Base-by-base conservation (phyloP, 2,888 invertebrate genomes). In the Drosophila mulleri region DNA sequence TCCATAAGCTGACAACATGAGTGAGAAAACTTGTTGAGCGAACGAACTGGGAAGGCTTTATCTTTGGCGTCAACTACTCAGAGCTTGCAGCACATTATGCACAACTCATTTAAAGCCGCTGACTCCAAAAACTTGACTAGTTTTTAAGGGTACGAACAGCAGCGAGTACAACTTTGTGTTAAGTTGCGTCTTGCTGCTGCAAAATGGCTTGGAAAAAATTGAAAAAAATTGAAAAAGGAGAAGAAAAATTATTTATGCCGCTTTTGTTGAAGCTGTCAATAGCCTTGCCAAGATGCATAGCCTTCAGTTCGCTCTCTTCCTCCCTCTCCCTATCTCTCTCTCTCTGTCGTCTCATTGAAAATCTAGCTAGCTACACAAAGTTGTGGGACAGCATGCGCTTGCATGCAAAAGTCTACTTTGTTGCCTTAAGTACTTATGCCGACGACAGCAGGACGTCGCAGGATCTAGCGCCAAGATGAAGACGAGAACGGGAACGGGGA, bases 351-450 rank as follows among this genome's bases (percentile, higher is more conserved):
- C 7, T 8, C 32, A 16, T 18, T 20, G 41, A 23, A 54, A 54
- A 54, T 54, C 54, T 14, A 41, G 41, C 20, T 3, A 59, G 70
- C 66, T 65, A 78, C 57, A 81, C 86, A 83, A 83, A 89, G 89
- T 87, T 89, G 82, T 75, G 72, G 66, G 57, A 60, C 87, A 82
- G 82, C 88, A 88, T 86, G 88, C 88, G 87, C 88, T 84, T 80
- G 88, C 89, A 89, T 89, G 83, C 85, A 82, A 80, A 78, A 78
- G 78, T 78, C 78, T 80, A 86, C 86, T 86, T 88, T 86, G 89
- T 86, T 86, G 86, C 86, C 75, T 82, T 83, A 86, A 88, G 84
- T 88, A 86, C 86, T 86, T 86, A 86, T 88, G 88, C 78, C 78
- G 80, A 76, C 69, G 67, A 69, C 67, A 59, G 56, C 67, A 80